These are phyloP conservation scores for Cladorhizidae sp. DNA, from an alignment of 37 sponge, comb jelly and placozoan genomes.

Conservation along the genomic window DNA sequence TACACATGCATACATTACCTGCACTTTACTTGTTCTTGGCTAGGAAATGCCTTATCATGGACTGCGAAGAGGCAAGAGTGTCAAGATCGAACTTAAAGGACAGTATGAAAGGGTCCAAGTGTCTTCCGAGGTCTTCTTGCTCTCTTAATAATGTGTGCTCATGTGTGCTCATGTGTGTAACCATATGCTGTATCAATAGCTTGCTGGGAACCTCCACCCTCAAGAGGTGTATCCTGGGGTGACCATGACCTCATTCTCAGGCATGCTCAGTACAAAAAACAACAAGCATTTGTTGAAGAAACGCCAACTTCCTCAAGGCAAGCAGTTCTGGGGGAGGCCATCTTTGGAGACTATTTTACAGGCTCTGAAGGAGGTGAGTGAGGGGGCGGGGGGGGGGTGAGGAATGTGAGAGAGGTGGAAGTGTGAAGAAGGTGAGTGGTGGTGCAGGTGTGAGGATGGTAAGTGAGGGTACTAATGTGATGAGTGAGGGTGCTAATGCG, in stretches of 20 bases:
- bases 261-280: constrained; percentile 47
- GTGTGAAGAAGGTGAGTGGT: not conserved
- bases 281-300: constrained; percentile 38
- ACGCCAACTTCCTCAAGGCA: constrained; percentile 3
- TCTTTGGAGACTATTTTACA: constrained; percentile 25
- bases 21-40: not conserved
- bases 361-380: constrained; percentile 50
- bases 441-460: not conserved
- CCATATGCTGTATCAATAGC: constrained; percentile 6
- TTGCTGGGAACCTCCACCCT: constrained; percentile 51
- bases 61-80: constrained; percentile 22
- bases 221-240: constrained; percentile 68
- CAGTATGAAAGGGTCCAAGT: constrained; percentile 42
- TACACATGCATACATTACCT: not conserved
- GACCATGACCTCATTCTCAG: constrained; percentile 37
- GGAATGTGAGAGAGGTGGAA: not conserved
- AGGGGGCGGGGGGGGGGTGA: not conserved
- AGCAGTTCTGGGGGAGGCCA: constrained; percentile 61
- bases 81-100: constrained; percentile 23
- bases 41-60: constrained; percentile 64
- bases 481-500: no score
- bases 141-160: not conserved
- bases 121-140: constrained; percentile 33
- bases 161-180: not conserved
- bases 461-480: no score